These are phyloP conservation scores for Exocentrus adspersus DNA, from an alignment of 2,888 invertebrate genomes.

Conservation along the genomic window DNA sequence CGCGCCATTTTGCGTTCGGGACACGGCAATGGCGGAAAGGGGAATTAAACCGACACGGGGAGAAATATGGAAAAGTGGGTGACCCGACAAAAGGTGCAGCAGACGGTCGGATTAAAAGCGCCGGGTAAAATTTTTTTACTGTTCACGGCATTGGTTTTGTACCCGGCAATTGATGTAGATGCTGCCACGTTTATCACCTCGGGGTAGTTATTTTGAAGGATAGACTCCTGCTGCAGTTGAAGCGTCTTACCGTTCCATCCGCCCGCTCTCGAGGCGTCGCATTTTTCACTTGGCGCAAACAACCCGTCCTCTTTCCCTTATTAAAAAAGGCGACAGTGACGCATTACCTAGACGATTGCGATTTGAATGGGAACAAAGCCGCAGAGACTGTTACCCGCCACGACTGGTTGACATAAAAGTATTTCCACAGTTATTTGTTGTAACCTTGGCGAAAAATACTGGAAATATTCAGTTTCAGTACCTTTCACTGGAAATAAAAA, in stretches of 20 bases:
- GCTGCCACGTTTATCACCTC: too few species aligned
- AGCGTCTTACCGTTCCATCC: background rate
- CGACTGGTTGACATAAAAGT: background rate
- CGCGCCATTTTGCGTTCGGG: background rate
- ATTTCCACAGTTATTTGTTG: too few species aligned
- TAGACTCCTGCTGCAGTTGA: background rate
- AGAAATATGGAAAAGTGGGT: background rate
- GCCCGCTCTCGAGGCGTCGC: background rate
- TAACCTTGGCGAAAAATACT: too few species aligned
- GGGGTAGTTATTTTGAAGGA: background rate
- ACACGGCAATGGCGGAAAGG: background rate
- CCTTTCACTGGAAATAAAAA: too few species aligned
- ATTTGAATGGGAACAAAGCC: background rate
- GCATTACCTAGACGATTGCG: background rate
- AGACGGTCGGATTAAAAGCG: too few species aligned
- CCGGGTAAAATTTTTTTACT: too few species aligned
- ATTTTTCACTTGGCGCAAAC: background rate
- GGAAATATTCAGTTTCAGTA: too few species aligned
- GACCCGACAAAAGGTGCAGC: background rate
- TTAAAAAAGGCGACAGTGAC: conserved; percentile 1
- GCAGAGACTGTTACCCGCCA: background rate
- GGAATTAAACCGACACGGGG: too few species aligned
- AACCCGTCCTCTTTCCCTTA: background rate
- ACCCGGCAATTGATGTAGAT: too few species aligned
- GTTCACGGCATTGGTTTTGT: too few species aligned